Evolutionary conservation across 64 coral and sea anemone species (phyloP), one percentile per base, ranked within the genome.

Genomic region (Montipora sp.): DNA sequence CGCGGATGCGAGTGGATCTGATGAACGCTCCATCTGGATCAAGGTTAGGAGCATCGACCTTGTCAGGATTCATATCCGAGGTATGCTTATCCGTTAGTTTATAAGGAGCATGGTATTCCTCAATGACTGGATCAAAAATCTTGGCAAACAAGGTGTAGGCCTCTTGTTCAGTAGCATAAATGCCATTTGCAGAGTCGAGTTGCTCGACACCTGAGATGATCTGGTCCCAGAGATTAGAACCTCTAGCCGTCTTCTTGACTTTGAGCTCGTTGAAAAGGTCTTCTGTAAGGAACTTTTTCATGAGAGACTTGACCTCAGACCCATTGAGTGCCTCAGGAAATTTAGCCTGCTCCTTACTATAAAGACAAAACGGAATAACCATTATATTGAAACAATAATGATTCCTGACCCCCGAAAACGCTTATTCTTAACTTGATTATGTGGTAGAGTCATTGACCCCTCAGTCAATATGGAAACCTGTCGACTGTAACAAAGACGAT

Each of bases 1-100:
- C 96, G 11, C 96, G 90, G 80, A 98, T 95, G n/a, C 96, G 93
- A 9, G 96, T 98, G 15, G 96, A 98, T 24, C 93, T 78, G 20
- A 98, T 98, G 49, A 90, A 93, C 22, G 65, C 81, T 44, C 79
- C 49, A 20, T 95, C 96, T 21, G 93, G 87, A 47, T 95, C 93
- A 24, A 98, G 59, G 55, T 93, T 59, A 7, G 96, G 93, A 47
- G 91, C 93, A 13, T 95, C 77, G 8, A 98, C 87, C 77, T 95
- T 92, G 9, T 90, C 90, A 3, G 96, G 71, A 48, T 98, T 75
- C 96, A 98, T 98, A 12, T 94, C 94, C 2, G 96, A 95, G 24
- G 44, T 79, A 63, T 98, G 96, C 45, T 92, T 92, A 76, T 98
- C 87, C 27, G 76, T 47, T 0, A 95, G 96, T 83, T 95, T 98